These are phyloP conservation scores for Malacoraja senta DNA, from an alignment of 2,797 vertebrate genomes.

Conservation along the genomic window DNA sequence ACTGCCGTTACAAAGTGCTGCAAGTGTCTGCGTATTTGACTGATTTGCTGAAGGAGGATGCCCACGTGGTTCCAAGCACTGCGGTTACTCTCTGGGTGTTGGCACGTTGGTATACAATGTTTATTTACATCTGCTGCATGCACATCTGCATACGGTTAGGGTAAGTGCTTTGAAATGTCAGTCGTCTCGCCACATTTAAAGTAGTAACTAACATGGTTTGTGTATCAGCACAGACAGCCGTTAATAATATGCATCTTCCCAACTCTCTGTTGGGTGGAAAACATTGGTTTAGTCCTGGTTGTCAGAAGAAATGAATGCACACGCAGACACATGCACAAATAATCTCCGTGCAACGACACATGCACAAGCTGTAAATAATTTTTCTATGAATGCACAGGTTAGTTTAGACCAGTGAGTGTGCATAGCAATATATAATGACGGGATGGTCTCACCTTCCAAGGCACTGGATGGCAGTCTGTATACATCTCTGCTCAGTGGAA, in stretches of 20 bases:
- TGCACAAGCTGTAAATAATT: not conserved
- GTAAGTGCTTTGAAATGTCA: constrained; percentile 1
- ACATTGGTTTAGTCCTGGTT: not conserved
- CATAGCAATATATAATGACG: not conserved
- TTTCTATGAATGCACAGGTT: not conserved
- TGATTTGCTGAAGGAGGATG: not conserved
- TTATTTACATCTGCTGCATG: not conserved
- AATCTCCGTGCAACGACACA: not conserved
- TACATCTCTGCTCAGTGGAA: constrained; percentile 65
- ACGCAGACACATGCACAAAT: not conserved
- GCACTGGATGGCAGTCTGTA: constrained; percentile 73
- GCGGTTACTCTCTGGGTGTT: not conserved
- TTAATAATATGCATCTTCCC: not conserved
- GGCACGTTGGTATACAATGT: not conserved
- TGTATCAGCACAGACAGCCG: not conserved
- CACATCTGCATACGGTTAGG: not conserved
- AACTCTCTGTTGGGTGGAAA: not conserved
- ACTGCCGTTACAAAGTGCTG: not conserved
- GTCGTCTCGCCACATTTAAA: not conserved
- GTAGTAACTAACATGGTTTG: not conserved
- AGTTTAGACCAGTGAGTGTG: not conserved
- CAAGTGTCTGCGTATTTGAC: not conserved
- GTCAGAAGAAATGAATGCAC: not conserved
- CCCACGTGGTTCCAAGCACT: not conserved
- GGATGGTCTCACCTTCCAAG: constrained; percentile 64